A percentile compares a stretch with the other conserved stretches of the same genome.
Evolutionary conservation across 2,797 vertebrate genomes (phyloP).

Genomic region (Phrynocephalus forsythii): DNA sequence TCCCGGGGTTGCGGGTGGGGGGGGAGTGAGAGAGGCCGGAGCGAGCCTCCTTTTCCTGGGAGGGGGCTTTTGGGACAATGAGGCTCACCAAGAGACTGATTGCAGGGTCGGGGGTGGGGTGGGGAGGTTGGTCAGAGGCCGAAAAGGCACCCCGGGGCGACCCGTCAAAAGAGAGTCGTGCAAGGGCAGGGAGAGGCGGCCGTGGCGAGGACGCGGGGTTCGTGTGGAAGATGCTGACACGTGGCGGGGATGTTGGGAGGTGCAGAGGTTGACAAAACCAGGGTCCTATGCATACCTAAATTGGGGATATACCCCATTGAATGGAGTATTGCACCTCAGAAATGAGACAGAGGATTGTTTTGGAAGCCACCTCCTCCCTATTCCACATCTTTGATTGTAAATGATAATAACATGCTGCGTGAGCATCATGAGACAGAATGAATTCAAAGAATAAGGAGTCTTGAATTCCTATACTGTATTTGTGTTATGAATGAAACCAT

Average conservation of each 20-base stretch:
- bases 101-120: not conserved
- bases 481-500: too few relatives aligned
- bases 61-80: not conserved
- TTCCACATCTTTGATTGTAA: not conserved
- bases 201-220: not conserved
- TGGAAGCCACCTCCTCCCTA: not conserved
- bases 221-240: constrained; percentile 13
- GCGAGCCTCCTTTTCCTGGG: not conserved
- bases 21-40: too few relatives aligned
- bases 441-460: not conserved
- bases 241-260: constrained; percentile 7
- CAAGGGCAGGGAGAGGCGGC: not conserved
- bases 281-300: not conserved
- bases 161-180: not conserved
- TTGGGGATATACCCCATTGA: not conserved
- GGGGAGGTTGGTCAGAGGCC: not conserved
- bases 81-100: not conserved
- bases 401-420: not conserved
- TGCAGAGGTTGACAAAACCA: not conserved
- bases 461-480: not conserved
- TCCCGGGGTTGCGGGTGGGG: not conserved
- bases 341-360: not conserved
- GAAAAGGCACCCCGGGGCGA: too few relatives aligned
- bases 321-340: not conserved
- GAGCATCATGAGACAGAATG: not conserved